phyloP scores from a whole-genome alignment of 2,797 vertebrate genomes.

The Heterohyrax brucei region DNA sequence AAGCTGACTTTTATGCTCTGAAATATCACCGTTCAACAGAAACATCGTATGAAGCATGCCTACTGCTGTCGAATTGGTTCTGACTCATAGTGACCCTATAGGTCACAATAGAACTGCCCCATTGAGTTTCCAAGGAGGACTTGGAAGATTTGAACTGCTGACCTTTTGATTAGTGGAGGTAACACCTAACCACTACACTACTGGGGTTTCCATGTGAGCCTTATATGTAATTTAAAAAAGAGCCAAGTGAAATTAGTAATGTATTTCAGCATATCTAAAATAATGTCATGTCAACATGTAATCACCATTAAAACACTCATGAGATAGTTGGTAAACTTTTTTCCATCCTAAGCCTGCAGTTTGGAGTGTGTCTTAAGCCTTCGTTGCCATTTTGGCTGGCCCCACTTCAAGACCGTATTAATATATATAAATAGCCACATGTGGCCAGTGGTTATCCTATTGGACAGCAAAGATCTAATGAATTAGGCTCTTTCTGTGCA shows the following conservation, averaged over 20 bases:
- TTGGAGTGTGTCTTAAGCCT: not conserved
- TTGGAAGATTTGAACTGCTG: no score
- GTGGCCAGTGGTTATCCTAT: rapidly evolving
- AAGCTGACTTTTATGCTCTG: constrained; percentile 45
- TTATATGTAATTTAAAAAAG: not conserved
- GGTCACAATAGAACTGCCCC: no score
- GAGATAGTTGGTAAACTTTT: not conserved
- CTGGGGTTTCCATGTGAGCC: not conserved
- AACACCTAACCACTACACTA: no score
- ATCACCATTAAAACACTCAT: not conserved
- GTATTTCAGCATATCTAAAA: not conserved
- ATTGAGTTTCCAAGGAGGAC: no score
- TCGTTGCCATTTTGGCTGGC: rapidly evolving
- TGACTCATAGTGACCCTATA: no score
- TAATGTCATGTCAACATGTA: not conserved
- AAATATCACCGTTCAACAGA: not conserved
- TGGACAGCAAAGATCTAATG: not conserved
- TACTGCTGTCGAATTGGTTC: no score
- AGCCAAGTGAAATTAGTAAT: constrained; percentile 8
- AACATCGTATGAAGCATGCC: not conserved
- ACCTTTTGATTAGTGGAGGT: no score
- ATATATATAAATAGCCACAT: no score
- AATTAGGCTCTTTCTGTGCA: not conserved
- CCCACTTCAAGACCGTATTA: not conserved
- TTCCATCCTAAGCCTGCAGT: not conserved